Conservation (phyloP, 2,888 invertebrate species). For the Tuta absoluta region DNA sequence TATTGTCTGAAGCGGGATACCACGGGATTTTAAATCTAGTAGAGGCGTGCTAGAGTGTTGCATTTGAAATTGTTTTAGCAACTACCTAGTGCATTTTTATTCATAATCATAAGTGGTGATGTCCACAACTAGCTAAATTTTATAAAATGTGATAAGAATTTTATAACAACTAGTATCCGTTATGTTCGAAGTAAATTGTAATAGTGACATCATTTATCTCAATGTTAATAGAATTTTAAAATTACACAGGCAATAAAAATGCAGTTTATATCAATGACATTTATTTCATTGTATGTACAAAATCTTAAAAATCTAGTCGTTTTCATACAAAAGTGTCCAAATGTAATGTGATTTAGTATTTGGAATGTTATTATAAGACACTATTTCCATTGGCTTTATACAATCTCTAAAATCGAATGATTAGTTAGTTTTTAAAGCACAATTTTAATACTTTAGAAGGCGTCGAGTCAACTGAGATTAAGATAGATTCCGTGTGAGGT, state of each 20-base stretch:
- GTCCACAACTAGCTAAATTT: too few relatives aligned
- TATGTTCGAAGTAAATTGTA: too few relatives aligned
- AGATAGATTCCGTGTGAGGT: slow-evolving; percentile 26
- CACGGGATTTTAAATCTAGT: too few relatives aligned
- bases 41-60: too few relatives aligned
- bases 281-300: slow-evolving; percentile 81
- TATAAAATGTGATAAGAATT: too few relatives aligned
- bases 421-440: slow-evolving; percentile 61
- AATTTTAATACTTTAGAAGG: slow-evolving; percentile 49
- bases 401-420: slow-evolving; percentile 60
- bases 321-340: slow-evolving; percentile 80
- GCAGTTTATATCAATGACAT: slow-evolving; percentile 77
- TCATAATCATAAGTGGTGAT: too few relatives aligned
- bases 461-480: slow-evolving; percentile 32
- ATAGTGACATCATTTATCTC: too few relatives aligned
- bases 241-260: slow-evolving; percentile 40
- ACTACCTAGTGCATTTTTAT: too few relatives aligned
- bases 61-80: too few relatives aligned
- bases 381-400: slow-evolving; percentile 74
- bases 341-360: slow-evolving; percentile 74
- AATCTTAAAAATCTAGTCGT: slow-evolving; percentile 78
- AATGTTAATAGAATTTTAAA: neutral
- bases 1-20: too few relatives aligned
- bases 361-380: slow-evolving; percentile 77
- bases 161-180: too few relatives aligned